Evolutionary conservation across 2,797 vertebrate genomes (phyloP), one percentile per base, ranked within the genome.

Genomic region (Antennarius maculatus): DNA sequence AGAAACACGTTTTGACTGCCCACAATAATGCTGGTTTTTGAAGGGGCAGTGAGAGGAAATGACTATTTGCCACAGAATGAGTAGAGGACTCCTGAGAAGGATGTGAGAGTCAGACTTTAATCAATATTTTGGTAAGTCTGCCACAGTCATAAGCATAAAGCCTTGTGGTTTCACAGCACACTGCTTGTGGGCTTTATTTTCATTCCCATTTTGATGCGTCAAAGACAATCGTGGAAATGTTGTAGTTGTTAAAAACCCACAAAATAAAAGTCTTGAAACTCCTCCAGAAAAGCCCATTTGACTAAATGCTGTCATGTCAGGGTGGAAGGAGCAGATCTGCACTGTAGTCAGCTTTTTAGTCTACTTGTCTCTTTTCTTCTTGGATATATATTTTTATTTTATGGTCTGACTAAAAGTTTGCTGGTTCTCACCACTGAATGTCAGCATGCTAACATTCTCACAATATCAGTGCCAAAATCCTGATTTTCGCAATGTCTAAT

Each of bases 41-140:
- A 86, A 71, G 76, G 56, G 65, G 71, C 69, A 66, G 18, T 0
- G 7, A 84, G 77, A 79, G 85, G 82, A 83, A 84, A 79, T 79
- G 59, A 1, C 37, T 39, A 8, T 34, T 34, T 34, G 71, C 68
- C 51, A 78, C 82, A 76, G 47, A 81, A 67, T 60, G 66, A 67
- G 75, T 73, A 61, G 74, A 64, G 69, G 82, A n/a, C n/a, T n/a
- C n/a, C n/a, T n/a, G n/a, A n/a, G n/a, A n/a, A 74, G 71, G 82
- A 77, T 78, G 74, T 74, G 76, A 81, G 59, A 82, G 73, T 62
- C 34, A 57, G 64, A 83, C 46, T 65, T 59, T 69, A 61, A 67
- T 81, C 57, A 60, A 17, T 18, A 0, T 80, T 80, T 83, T 75
- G 77, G 74, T 77, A 61, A 84, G 66, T 80, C 61, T 66, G 77